Evolutionary conservation across 1,140 invertebrate species (phyloP), one percentile per base, ranked within the genome.

Genomic region (Zaprionus tsacasi): DNA sequence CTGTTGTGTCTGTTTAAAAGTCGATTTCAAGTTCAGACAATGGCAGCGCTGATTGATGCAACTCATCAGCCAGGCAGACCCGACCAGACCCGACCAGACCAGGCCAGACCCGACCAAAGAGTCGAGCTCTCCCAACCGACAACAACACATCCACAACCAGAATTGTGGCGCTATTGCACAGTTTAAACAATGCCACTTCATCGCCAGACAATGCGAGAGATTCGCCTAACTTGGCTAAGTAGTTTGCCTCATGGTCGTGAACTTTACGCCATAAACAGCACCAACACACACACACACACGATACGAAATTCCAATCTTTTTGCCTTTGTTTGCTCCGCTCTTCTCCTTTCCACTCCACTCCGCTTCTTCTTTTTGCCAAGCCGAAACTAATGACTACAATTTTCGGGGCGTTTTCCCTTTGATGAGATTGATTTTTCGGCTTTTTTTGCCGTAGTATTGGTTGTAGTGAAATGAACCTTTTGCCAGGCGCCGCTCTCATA

Each of bases 11-110:
- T 45, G 77, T 71, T 87, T 75, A 87, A 83, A 87, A 87, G 70
- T 81, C 81, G 74, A 83, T 83, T 80, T 88, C 83, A 88, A 88
- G 83, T 81, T 83, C 83, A 87, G 83, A 87, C 83, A 83, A 88
- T 88, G 83, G 70, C 50, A 52, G 66, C 64, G 66, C 83, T 87
- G 83, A 87, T 87, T 87, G 83, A 87, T 87, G 83, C 85, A 70
- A 63, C 77, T 80, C 83, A 80, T 88, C 83, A 88, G 43, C 12
- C 52, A 52, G 10, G 17, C 8, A 58, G 45, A 21, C 21, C 21
- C 1, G 21, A 8, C 4, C 52, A 43, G 36, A 72, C 64, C 17
- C 12, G 33, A 50, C 17, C 8, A 58, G 45, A 21, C 21, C 21
- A 21, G 21, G 3, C 4, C 52, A 43, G 36, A 72, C 64, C 17